Evolutionary conservation across 1,140 invertebrate species (phyloP), one percentile per base, ranked within the genome.

Genomic region (Papilio xuthus): DNA sequence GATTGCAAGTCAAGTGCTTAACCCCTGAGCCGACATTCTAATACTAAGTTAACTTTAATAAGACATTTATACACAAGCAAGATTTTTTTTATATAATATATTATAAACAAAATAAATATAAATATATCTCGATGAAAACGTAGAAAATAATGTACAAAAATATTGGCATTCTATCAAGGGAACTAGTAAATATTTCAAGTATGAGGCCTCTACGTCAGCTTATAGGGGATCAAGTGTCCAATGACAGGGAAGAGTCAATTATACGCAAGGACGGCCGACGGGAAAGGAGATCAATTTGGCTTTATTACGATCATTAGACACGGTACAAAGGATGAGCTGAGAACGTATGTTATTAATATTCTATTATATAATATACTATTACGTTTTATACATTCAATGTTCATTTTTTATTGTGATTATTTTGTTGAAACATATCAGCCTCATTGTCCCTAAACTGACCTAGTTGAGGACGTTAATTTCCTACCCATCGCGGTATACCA

Each of bases 171-270:
- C 69, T 42, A 41, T 70, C 32, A 41, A 10, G 23, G 9, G 42
- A 70, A 70, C 78, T 67, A 79, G 67, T 82, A 84, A 84, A 81
- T 82, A 82, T 81, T 84, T 77, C 74, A 42, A 80, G 77, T 78
- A 80, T 81, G 81, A 70, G 47, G 79, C 74, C 78, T 83, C 69
- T 78, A 79, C 72, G 82, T 85, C 83, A 82, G 82, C 86, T 83
- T 82, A 81, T 78, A 81, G 77, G 79, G 81, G 81, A 82, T 84
- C 80, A 76, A 77, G 83, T 80, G 84, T 79, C 82, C 89, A 90
- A 92, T 92, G 91, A 89, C 83, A 89, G 87, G 87, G 89, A 93
- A 93, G 90, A 93, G 88, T 93, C 91, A 93, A 93, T 93, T 93
- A 93, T 90, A 93, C 91, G 91, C 89, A 87, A 93, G 89, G 88